phyloP scores from a whole-genome alignment of 2,888 invertebrate genomes.

The Lysandra bellargus region DNA sequence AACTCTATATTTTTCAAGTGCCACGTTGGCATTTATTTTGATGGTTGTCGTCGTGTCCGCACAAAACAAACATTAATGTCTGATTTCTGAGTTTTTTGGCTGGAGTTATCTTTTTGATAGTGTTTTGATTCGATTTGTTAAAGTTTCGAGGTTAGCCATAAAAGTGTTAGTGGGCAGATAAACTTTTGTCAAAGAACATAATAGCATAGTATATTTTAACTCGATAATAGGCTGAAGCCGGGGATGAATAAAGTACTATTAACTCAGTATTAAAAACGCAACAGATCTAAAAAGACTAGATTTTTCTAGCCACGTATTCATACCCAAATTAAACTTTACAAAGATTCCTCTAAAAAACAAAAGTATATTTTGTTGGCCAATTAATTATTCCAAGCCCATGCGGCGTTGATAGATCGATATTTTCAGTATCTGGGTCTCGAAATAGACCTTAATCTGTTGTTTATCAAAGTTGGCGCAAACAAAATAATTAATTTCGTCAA shows the following conservation, averaged over 20 bases:
- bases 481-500: constrained; percentile 38
- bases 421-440: constrained; percentile 2
- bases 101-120: too few species aligned
- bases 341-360: not conserved
- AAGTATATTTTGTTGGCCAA: not conserved
- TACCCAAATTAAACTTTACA: not conserved
- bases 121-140: too few species aligned
- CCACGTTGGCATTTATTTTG: not conserved
- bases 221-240: too few species aligned
- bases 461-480: constrained; percentile 36
- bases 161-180: not conserved
- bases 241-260: too few species aligned
- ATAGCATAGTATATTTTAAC: too few species aligned
- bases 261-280: too few species aligned
- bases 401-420: not conserved
- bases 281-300: not conserved
- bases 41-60: not conserved
- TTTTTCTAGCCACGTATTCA: not conserved
- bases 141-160: not conserved
- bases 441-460: constrained; percentile 7
- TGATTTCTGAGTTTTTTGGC: too few species aligned
- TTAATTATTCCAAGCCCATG: not conserved
- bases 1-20: not conserved
- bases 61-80: not conserved
- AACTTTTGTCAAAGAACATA: not conserved